These are phyloP conservation scores for Lasioglossum albipes DNA, from an alignment of 1,140 invertebrate species.

Conservation along the genomic window DNA sequence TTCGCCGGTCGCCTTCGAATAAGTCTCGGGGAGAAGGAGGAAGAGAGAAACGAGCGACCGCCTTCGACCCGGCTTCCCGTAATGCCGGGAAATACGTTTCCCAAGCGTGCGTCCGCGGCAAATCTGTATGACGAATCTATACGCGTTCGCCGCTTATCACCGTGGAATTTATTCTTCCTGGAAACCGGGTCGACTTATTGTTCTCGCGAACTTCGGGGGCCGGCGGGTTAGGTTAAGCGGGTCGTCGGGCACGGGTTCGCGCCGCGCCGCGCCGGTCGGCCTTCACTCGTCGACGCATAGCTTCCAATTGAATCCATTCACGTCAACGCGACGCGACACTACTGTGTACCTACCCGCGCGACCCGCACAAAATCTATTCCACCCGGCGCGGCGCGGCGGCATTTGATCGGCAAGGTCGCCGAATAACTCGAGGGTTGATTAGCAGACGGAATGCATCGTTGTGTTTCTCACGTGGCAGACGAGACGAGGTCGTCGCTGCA, in stretches of 20 bases:
- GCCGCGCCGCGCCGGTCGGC: slow-evolving; percentile 16
- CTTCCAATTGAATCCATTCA: slow-evolving; percentile 20
- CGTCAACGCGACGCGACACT: background rate
- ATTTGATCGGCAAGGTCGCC: slow-evolving; percentile 12
- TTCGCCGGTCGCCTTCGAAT: background rate
- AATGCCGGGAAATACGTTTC: slow-evolving; percentile 49
- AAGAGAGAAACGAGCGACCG: slow-evolving; percentile 19
- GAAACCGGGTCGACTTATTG: slow-evolving; percentile 51
- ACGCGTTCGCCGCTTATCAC: slow-evolving; percentile 46
- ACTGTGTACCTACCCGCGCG: background rate
- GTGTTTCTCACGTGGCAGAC: background rate
- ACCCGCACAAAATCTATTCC: slow-evolving; percentile 45
- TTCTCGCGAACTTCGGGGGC: slow-evolving; percentile 13
- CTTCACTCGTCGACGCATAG: slow-evolving; percentile 16
- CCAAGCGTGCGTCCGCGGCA: slow-evolving; percentile 26
- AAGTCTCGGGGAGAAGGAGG: background rate
- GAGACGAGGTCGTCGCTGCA: too few relatives aligned
- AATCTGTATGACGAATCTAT: slow-evolving; percentile 49
- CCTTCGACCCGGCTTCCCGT: slow-evolving; percentile 23
- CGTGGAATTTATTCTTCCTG: slow-evolving; percentile 47
- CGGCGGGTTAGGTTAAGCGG: too few relatives aligned
- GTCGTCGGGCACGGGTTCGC: slow-evolving; percentile 1
- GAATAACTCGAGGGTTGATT: background rate
- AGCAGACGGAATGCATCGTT: background rate
- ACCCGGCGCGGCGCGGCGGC: background rate